Percentiles rank a stretch among this genome's conserved stretches.
phyloP scores from a whole-genome alignment of 2,888 invertebrate genomes.

The Caenorhabditis wallacei region DNA sequence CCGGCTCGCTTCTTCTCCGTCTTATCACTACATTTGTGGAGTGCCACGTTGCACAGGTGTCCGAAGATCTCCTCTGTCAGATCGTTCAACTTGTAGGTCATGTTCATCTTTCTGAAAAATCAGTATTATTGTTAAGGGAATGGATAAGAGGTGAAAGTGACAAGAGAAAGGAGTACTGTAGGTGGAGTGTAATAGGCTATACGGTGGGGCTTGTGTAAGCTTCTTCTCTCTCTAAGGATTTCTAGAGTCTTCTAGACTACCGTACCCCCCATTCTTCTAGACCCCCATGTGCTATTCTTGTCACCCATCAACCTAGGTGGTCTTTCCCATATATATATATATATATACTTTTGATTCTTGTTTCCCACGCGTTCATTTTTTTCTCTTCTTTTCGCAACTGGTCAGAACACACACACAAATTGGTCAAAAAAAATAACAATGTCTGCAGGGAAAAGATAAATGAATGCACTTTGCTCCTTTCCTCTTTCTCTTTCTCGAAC shows the following conservation, averaged over 20 bases:
- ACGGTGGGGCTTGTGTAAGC: too few relatives aligned
- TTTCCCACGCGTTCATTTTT: background rate
- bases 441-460: constrained; percentile 43
- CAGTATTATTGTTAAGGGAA: background rate
- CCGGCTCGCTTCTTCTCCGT: constrained; percentile 73
- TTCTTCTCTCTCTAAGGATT: too few relatives aligned
- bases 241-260: too few relatives aligned
- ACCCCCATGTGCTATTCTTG: too few relatives aligned
- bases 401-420: constrained; percentile 18
- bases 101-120: constrained; percentile 15
- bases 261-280: too few relatives aligned
- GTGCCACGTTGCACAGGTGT: constrained; percentile 72
- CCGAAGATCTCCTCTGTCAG: constrained; percentile 71
- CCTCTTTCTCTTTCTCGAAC: constrained; percentile 26
- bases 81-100: constrained; percentile 59
- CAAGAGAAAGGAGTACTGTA: background rate
- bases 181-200: background rate
- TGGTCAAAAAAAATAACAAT: constrained; percentile 43
- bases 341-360: too few relatives aligned
- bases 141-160: background rate
- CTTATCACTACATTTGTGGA: constrained; percentile 75
- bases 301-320: too few relatives aligned
- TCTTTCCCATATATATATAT: too few relatives aligned
- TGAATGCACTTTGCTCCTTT: constrained; percentile 63
- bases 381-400: constrained; percentile 2